Percentiles rank a stretch among this genome's conserved stretches.
Conservation (phyloP, 2,797 vertebrate genomes). For the Picus viridis region DNA sequence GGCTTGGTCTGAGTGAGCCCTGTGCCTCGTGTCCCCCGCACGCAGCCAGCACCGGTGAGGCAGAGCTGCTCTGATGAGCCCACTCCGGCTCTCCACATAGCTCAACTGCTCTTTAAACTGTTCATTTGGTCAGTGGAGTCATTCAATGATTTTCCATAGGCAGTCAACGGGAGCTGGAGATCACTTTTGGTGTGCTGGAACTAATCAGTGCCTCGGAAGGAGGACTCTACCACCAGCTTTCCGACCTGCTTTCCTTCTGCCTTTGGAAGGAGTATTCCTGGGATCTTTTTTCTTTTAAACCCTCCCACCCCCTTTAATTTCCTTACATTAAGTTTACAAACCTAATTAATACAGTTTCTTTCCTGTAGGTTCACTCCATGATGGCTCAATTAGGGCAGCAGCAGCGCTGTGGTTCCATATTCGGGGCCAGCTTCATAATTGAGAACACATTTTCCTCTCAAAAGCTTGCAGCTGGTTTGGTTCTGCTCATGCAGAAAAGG, state of each 20-base stretch:
- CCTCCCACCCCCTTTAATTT: conserved; percentile 17
- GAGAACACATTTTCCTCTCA: conserved; percentile 84
- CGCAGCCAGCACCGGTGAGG: background rate
- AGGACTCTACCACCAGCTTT: background rate
- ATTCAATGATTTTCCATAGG: conserved; percentile 38
- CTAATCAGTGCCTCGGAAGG: conserved; percentile 24
- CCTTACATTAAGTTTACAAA: conserved; percentile 55
- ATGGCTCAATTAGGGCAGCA: conserved; percentile 83
- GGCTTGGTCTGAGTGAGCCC: conserved; percentile 1
- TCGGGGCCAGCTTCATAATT: conserved; percentile 84
- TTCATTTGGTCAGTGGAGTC: conserved; percentile 38
- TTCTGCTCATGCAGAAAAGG: conserved; percentile 88
- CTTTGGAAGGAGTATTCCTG: background rate
- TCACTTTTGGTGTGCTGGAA: conserved; percentile 20
- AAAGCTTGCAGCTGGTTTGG: conserved; percentile 87
- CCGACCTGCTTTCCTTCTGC: background rate
- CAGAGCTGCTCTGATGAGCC: conserved; percentile 32
- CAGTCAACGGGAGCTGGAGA: conserved; percentile 34
- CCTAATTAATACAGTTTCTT: conserved; percentile 72
- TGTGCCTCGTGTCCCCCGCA: background rate
- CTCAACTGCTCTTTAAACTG: conserved; percentile 56
- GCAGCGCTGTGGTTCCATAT: conserved; percentile 77
- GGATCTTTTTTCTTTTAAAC: background rate
- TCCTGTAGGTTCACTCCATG: conserved; percentile 74
- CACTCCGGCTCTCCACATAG: conserved; percentile 35